Evolutionary conservation across 2,888 invertebrate genomes (phyloP), one percentile per base, ranked within the genome.

Genomic region (Eupithecia centaureata): DNA sequence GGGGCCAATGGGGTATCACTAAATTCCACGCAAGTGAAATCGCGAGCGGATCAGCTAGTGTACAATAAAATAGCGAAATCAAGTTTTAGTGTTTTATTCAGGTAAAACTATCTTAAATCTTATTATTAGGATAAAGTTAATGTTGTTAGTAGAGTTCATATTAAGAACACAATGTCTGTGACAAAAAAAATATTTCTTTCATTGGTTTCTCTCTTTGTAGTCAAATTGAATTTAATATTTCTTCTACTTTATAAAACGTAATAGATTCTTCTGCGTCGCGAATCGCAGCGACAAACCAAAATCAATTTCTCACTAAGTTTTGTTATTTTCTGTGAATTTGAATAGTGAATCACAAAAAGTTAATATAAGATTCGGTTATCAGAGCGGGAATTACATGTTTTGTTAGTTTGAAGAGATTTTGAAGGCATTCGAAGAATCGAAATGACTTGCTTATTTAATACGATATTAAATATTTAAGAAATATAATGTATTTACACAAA

Each of bases 301-400:
- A 85, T 86, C 86, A 86, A 86, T 85, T 86, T 84, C 81, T 73
- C 82, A 82, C 80, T 78, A 81, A 83, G 69, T 85, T 86, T 83
- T 77, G 79, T 79, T 84, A 76, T 80, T 81, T 83, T 82, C 78
- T 79, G 79, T 81, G 78, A 82, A 79, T 85, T 84, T 85, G 85
- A 85, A 86, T 85, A 82, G 81, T 78, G 74, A 82, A 83, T 86
- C 79, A 83, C 83, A 86, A 86, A 83, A 86, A 76, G 72, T 77
- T 74, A 82, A 28, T 56, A 81, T 84, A 82, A 81, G 74, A 77
- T 72, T 59, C 70, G 73, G 77, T 80, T 79, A 79, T 78, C 80
- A 79, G 80, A 83, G 82, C 79, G 72, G 68, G 76, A 76, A 76
- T 81, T 77, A 77, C 79, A 82, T 12, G 5, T 27, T 27, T 52